These are phyloP conservation scores for Schrankia costaestrigalis DNA, from an alignment of 2,888 invertebrate species.

Conservation along the genomic window DNA sequence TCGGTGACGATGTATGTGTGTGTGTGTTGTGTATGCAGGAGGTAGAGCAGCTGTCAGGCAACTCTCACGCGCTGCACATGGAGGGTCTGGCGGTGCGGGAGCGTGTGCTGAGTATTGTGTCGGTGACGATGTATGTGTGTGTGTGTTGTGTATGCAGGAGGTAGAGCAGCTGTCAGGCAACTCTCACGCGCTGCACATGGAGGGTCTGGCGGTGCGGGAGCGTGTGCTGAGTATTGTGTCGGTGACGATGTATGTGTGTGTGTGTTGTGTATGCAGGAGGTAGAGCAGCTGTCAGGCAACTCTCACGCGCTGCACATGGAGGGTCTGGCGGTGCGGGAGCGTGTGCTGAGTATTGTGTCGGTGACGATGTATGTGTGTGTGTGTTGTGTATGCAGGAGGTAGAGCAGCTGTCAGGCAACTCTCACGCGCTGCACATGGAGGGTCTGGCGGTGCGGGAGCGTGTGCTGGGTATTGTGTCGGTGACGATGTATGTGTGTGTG, in stretches of 20 bases:
- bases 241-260: not conserved
- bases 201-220: conserved; percentile 91
- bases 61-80: conserved; percentile 94
- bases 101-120: conserved; percentile 84
- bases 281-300: conserved; percentile 86
- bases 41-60: conserved; percentile 85
- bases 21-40: conserved; percentile 50
- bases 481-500: not conserved
- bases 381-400: conserved; percentile 65
- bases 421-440: conserved; percentile 95
- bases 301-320: conserved; percentile 95
- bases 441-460: conserved; percentile 91
- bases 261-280: conserved; percentile 54
- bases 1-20: not conserved
- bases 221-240: conserved; percentile 83
- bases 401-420: conserved; percentile 85
- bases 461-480: conserved; percentile 80
- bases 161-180: conserved; percentile 86
- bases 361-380: not conserved
- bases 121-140: not conserved
- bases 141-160: conserved; percentile 51
- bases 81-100: conserved; percentile 93
- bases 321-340: conserved; percentile 90
- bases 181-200: conserved; percentile 94
- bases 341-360: conserved; percentile 83